These are phyloP conservation scores for Drosophila erecta DNA, from an alignment of 1,140 invertebrate species.

Conservation along the genomic window DNA sequence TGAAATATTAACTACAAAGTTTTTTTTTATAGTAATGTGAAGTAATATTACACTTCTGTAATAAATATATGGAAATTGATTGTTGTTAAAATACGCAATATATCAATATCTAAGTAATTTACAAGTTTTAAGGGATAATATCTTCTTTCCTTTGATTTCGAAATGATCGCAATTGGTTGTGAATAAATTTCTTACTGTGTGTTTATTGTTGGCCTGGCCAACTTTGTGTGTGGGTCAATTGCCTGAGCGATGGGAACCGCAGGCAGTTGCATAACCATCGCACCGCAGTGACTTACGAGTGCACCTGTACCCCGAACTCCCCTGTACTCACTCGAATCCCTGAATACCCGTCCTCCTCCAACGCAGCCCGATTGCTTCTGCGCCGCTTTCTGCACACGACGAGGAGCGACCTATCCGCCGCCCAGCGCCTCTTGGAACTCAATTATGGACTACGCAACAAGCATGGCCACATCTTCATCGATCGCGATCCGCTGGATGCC, in stretches of 20 bases:
- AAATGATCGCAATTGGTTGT: neutral
- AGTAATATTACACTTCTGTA: neutral
- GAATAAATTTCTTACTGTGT: neutral
- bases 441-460: constrained; percentile 88
- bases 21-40: neutral
- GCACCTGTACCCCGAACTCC: neutral
- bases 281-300: constrained; percentile 6
- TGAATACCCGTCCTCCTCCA: constrained; percentile 3
- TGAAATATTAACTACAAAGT: neutral
- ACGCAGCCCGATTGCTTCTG: constrained; percentile 56
- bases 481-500: constrained; percentile 87
- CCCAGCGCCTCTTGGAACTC: constrained; percentile 87
- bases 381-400: constrained; percentile 85
- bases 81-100: too few species aligned
- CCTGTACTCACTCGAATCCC: constrained; percentile 8
- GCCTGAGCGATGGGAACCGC: constrained; percentile 10
- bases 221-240: constrained; percentile 13
- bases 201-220: constrained; percentile 2
- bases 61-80: too few species aligned
- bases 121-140: too few species aligned
- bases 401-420: constrained; percentile 86
- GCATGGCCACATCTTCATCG: constrained; percentile 88
- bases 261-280: constrained; percentile 46
- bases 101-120: too few species aligned
- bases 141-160: too few species aligned